Evolutionary conservation across 2,888 invertebrate species (phyloP), one percentile per base, ranked within the genome.

Genomic region (Glaucopsyche alexis): DNA sequence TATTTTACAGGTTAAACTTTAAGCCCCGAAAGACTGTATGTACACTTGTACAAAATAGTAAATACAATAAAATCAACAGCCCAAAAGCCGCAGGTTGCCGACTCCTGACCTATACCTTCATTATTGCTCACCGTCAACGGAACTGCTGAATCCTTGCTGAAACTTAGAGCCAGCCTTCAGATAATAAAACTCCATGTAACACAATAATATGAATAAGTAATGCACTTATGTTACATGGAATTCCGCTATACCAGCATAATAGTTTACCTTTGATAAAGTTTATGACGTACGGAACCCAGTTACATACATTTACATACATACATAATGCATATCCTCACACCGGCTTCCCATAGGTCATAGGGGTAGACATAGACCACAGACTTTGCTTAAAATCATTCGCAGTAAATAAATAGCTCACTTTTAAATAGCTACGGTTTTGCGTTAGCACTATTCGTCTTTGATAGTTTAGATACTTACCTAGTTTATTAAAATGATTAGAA

Each of bases 221-320:
- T 11, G 60, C 60, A 60, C 29, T 60, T 13, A 29, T 29, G 29
- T 29, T 29, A 60, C 60, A 60, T 60, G 55, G 55, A 60, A 60
- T 60, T 38, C 19, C 60, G 29, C 29, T 38, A 13, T 47, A 67
- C 67, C 67, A 42, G 67, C 45, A 67, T 16, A 67, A 67, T 67
- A 45, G 40, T 19, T 16, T 16, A 42, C 67, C 19, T 19, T 67
- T 6, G 67, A 67, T 67, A 67, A 66, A 45, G 67, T 45, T 66
- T 42, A 66, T 60, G 60, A 60, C 60, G 60, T 60, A 13, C 47
- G 13, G 13, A 38, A 60, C 60, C 60, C 29, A 60, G 60, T 60
- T 60, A 60, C 60, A 60, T 60, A 60, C 60, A 60, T 60, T 29
- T 60, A 60, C 14, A 60, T 52, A 52, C 52, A 16, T 52, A 55